Percentiles rank a stretch among this genome's conserved stretches.
Evolutionary conservation across 2,113 vertebrate genomes (phyloP).

Genomic region (Corythaeola cristata): DNA sequence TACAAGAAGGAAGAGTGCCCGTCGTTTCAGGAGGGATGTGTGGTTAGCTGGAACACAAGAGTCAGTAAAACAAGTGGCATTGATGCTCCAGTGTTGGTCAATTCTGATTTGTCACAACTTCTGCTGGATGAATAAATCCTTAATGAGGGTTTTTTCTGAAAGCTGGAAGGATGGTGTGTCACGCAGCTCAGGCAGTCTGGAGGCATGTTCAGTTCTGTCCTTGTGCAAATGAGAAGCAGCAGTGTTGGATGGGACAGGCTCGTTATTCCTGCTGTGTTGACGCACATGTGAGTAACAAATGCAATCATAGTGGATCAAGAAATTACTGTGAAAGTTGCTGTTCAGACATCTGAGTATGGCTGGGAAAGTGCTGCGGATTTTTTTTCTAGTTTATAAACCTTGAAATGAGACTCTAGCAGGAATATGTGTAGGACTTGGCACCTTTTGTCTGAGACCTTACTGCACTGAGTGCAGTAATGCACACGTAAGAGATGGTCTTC

Average conservation of each 20-base stretch:
- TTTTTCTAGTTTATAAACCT: background rate
- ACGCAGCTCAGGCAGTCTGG: background rate
- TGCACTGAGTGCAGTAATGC: background rate
- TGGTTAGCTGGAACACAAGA: accelerated
- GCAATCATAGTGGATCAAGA: background rate
- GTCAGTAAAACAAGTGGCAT: background rate
- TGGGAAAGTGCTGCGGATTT: background rate
- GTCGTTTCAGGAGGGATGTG: background rate
- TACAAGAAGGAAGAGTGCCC: background rate
- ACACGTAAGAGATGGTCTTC: background rate
- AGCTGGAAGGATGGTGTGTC: background rate
- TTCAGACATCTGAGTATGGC: background rate
- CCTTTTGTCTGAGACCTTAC: background rate
- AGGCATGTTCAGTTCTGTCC: background rate
- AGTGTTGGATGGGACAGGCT: background rate
- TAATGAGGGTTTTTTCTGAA: background rate
- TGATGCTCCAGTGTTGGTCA: background rate
- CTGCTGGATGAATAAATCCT: background rate
- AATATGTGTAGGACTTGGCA: accelerated
- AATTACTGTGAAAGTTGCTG: background rate
- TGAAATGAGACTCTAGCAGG: background rate
- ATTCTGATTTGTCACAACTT: background rate
- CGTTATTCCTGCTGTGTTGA: background rate
- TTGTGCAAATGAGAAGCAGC: background rate
- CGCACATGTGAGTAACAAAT: background rate